phyloP scores from a whole-genome alignment of 2,113 vertebrate genomes.

The Halcyon senegalensis region DNA sequence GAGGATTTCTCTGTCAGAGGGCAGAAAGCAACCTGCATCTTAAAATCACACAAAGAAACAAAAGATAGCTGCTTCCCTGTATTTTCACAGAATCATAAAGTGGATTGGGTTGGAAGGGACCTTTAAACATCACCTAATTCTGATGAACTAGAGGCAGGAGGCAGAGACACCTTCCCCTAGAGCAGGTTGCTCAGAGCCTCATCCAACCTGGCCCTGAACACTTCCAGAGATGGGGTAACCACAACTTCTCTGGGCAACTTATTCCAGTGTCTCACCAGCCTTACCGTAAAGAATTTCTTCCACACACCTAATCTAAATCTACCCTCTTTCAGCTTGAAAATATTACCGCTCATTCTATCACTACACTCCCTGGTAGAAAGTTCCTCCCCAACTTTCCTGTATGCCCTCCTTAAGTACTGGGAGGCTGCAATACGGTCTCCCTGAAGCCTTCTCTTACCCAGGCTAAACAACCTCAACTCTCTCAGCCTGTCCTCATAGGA shows the following conservation, averaged over 20 bases:
- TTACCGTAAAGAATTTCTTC: too few species aligned
- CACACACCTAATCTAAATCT: too few species aligned
- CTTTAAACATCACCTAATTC: not conserved
- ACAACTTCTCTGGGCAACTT: not conserved
- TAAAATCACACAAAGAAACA: not conserved
- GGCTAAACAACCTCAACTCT: not conserved
- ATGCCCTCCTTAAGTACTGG: not conserved
- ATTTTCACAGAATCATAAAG: not conserved
- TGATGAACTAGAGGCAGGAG: too few species aligned
- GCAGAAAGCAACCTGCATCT: not conserved
- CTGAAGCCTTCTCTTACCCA: not conserved
- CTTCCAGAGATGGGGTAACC: not conserved
- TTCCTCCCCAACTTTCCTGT: not conserved
- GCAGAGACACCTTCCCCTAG: not conserved
- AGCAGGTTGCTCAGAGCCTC: not conserved
- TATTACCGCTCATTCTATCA: not conserved
- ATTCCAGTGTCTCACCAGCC: not conserved
- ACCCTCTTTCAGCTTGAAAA: not conserved
- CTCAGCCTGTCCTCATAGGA: not conserved
- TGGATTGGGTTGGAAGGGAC: not conserved
- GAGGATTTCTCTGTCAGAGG: not conserved
- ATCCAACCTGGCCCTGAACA: not conserved
- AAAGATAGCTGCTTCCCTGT: not conserved
- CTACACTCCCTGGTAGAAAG: not conserved
- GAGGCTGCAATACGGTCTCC: not conserved